Evolutionary conservation across 23 tunicate genomes (phyloP).

Genomic region (Diplosoma virens): DNA sequence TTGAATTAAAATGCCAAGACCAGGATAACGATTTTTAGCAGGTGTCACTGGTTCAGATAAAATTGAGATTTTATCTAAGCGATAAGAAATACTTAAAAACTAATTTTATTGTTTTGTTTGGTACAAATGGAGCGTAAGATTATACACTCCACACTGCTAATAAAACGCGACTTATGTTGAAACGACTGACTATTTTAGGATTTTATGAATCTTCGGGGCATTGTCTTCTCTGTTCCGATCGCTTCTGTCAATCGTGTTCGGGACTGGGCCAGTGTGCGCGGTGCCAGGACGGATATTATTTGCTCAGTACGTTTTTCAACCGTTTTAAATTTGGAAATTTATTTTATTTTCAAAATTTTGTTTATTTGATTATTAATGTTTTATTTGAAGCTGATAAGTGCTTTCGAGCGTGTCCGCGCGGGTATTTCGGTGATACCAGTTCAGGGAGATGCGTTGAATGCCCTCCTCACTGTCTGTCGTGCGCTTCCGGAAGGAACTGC

Average conservation of each 20-base stretch:
- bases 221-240: slow-evolving; percentile 56
- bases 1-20: too few species aligned
- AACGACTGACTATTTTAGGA: slow-evolving; percentile 30
- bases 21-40: too few species aligned
- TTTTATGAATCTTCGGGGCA: slow-evolving; percentile 31
- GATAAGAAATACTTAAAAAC: too few species aligned
- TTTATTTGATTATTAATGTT: background rate
- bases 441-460: slow-evolving; percentile 44
- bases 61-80: too few species aligned
- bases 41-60: too few species aligned
- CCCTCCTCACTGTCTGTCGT: slow-evolving; percentile 65
- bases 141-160: background rate
- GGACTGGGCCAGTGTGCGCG: slow-evolving; percentile 31
- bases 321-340: background rate
- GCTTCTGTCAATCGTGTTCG: slow-evolving; percentile 42
- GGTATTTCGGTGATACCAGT: slow-evolving; percentile 32
- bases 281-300: slow-evolving; percentile 28
- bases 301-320: slow-evolving; percentile 41
- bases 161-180: too few species aligned
- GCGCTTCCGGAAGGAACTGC: slow-evolving; percentile 37
- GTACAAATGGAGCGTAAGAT: background rate
- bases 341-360: background rate
- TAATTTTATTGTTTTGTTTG: too few species aligned
- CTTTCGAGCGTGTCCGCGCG: slow-evolving; percentile 69
- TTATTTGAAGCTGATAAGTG: slow-evolving; percentile 45